Conservation (phyloP, 2,113 vertebrate species). For the Orycteropus afer region DNA sequence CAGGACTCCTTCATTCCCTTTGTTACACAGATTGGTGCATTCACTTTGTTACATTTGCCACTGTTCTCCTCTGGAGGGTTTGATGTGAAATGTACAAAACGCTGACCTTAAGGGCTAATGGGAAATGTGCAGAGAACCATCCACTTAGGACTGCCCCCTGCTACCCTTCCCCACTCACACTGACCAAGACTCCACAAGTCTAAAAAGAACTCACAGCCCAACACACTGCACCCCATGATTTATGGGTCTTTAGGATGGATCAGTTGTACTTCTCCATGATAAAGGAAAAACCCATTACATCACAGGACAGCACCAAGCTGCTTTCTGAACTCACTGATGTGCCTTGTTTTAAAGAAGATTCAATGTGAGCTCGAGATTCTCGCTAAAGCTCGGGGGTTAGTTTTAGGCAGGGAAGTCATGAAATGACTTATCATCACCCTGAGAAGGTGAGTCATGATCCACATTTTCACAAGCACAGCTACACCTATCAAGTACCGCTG, state of each 20-base stretch:
- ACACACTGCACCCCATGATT: background rate
- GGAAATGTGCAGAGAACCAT: background rate
- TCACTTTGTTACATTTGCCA: background rate
- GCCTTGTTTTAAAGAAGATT: background rate
- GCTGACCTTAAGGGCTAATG: background rate
- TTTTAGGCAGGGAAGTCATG: background rate
- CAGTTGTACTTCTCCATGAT: background rate
- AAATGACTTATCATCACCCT: background rate
- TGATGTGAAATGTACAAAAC: background rate
- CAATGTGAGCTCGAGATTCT: background rate
- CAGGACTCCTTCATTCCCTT: background rate
- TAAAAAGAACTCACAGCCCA: background rate
- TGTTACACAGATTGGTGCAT: background rate
- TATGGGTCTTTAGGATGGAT: background rate
- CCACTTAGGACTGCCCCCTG: background rate
- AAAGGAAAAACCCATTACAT: background rate
- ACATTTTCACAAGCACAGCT: background rate
- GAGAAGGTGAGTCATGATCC: background rate
- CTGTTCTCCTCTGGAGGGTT: slow-evolving; percentile 18
- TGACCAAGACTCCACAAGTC: background rate
- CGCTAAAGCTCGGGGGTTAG: background rate
- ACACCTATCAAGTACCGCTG: background rate
- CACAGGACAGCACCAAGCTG: background rate
- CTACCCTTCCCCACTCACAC: background rate
- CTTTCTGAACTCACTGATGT: background rate